Evolutionary conservation across 2,888 invertebrate genomes (phyloP), one percentile per base, ranked within the genome.

Genomic region (Chloromyia formosa): DNA sequence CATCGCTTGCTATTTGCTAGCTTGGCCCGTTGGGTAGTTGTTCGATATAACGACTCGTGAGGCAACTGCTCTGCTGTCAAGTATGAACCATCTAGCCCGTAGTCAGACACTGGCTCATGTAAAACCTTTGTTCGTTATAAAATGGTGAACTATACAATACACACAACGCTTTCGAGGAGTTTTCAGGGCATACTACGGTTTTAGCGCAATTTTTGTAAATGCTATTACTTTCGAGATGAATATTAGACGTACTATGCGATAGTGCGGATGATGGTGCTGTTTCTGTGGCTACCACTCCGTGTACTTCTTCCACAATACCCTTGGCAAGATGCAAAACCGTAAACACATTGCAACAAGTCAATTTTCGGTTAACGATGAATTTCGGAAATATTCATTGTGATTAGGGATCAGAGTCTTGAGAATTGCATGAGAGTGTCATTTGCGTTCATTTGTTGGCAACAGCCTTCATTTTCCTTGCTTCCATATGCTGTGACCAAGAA

Each of bases 101-200:
- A 35, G 27, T 35, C 27, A 35, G 27, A 45, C 66, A 20, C 66
- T 66, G 22, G 66, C 49, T 49, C 20, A 49, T 66, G 71, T 56
- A 40, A 35, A 71, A 42, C 71, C 58, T 71, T 71, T 71, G 71
- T 71, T 71, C 42, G 45, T 45, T 62, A 62, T 18, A 40, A n/a
- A n/a, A n/a, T 20, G 40, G 64, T 14, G 49, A 49, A 66, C 66
- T 22, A 18, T 49, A 1, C 22, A 49, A 35, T 7, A 35, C 27
- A 35, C 27, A 35, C 27, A 35, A n/a, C 35, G 69, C 20, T 40
- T 71, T 40, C 68, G 54, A 35, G 4, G 58, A 71, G 71, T 71
- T 71, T 71, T 42, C 71, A 71, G 71, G 71, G 71, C 71, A 71
- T 56, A 18, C 71, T 71, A 71, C 71, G 58, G 71, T 71, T 69